Evolutionary conservation across 1,140 invertebrate genomes (phyloP), one percentile per base, ranked within the genome.

Genomic region (Trachymyrmex septentrionalis): DNA sequence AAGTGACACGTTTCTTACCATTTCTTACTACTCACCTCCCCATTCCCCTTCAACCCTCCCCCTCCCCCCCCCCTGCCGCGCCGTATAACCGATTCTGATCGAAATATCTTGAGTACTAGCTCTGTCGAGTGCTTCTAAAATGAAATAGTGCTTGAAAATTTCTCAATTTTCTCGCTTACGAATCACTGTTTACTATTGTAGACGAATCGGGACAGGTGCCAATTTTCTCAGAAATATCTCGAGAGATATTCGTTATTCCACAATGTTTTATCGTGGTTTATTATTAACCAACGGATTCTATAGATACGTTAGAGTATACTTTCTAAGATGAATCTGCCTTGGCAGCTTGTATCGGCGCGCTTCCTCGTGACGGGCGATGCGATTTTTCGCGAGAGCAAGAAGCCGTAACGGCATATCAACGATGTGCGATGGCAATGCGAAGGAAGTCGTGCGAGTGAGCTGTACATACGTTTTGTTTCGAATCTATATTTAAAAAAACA

Each of bases 381-480:
- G 21, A 75, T 75, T 84, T 84, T 50, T 84, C 69, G 55, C 80
- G 55, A 38, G 80, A 24, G 38, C 53, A 69, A 81, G 69, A 48
- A 84, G 55, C 19, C 69, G 27, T 84, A 84, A 84, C 80, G 80
- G 69, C 80, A 50, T 63, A 84, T 84, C 38, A 84, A 75, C 67
- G 67, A 72, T 72, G 10, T 48, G 30, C 61, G 48, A 57, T 71
- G 78, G 78, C 80, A 71, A 71, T 50, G 38, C 19, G 38, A 84
- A 50, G 69, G 69, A 73, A 55, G 27, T 75, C 80, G 67, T 6
- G 24, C 24, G 19, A 44, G n/a, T 30, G 10, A 5, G 2, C 67
- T 72, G 30, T 21, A 69, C 14, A 21, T 34, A 34, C 27, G 9
- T 75, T 63, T 61, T 14, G 7, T 61, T 48, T 48, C n/a, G 34